A percentile compares a stretch with the other conserved stretches of the same genome.
These are phyloP conservation scores for Falco peregrinus DNA, from an alignment of 2,797 vertebrate species.

Conservation along the genomic window DNA sequence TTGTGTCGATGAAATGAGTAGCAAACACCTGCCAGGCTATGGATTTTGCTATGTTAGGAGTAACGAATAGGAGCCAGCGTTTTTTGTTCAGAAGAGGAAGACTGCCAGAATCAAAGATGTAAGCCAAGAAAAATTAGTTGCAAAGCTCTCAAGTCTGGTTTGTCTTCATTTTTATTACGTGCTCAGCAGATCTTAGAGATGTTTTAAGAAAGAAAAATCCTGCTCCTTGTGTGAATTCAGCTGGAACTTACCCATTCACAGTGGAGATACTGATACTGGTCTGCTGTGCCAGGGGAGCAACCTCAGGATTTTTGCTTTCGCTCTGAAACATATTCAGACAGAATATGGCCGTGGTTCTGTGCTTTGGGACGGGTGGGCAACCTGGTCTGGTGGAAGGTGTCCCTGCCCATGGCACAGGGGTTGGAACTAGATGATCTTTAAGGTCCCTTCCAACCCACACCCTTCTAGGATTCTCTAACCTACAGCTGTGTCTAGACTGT, in stretches of 20 bases:
- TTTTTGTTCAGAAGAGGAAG: constrained; percentile 2
- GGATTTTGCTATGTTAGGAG: not conserved
- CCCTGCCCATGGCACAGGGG: too few relatives aligned
- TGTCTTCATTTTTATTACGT: not conserved
- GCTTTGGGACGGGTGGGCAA: not conserved
- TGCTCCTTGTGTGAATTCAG: not conserved
- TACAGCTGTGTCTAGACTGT: not conserved
- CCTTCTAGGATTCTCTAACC: too few relatives aligned
- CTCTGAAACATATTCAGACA: not conserved
- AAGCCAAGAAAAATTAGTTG: constrained; percentile 34
- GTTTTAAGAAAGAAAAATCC: not conserved
- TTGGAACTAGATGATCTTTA: too few relatives aligned
- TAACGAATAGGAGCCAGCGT: not conserved
- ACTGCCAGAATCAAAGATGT: constrained; percentile 21
- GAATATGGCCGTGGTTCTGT: not conserved
- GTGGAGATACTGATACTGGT: not conserved
- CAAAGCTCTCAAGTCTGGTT: constrained; percentile 17
- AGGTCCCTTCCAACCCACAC: too few relatives aligned
- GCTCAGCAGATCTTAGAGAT: not conserved
- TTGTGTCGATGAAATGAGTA: constrained; percentile 26
- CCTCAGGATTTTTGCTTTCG: not conserved
- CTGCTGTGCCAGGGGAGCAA: not conserved
- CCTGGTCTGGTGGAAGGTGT: too few relatives aligned
- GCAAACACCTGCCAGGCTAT: constrained; percentile 13
- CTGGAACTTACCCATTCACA: not conserved